A percentile compares a stretch with the other conserved stretches of the same genome.
Conservation (phyloP, 2,888 invertebrate species). For the Morpho helenor region DNA sequence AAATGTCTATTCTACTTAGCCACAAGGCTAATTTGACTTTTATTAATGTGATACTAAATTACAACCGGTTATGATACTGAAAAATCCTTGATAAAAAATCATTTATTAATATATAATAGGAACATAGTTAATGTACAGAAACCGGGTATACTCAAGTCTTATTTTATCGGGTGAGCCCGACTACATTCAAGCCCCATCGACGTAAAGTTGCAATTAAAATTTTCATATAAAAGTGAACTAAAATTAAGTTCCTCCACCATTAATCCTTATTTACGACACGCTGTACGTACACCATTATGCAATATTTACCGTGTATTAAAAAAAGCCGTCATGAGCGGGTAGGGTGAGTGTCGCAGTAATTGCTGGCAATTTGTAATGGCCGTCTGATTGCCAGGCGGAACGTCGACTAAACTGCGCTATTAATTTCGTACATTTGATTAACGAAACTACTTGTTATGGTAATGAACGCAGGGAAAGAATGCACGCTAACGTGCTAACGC, state of each 20-base stretch:
- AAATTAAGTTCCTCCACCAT: constrained; percentile 23
- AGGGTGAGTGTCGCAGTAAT: constrained; percentile 64
- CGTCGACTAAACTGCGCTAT: constrained; percentile 75
- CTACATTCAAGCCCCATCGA: no score
- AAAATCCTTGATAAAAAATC: no score
- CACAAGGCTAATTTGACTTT: no score
- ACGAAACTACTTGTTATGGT: constrained; percentile 78
- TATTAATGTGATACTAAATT: no score
- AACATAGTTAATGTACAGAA: no score
- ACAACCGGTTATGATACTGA: no score
- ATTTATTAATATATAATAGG: no score
- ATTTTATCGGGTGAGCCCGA: no score
- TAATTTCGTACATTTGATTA: constrained; percentile 79
- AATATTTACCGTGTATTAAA: constrained; percentile 43
- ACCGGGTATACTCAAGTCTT: no score
- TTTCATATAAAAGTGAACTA: constrained; percentile 1
- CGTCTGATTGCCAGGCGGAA: constrained; percentile 73
- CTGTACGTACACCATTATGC: constrained; percentile 35
- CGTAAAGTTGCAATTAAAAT: not conserved
- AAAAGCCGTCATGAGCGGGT: constrained; percentile 48
- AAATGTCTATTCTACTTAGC: no score
- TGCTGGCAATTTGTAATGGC: constrained; percentile 73
- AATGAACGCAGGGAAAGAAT: constrained; percentile 75
- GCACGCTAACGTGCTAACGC: constrained; percentile 70
- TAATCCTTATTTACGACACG: constrained; percentile 29